Base-by-base conservation (phyloP, 2,888 invertebrate species). In the Lagria hirta region DNA sequence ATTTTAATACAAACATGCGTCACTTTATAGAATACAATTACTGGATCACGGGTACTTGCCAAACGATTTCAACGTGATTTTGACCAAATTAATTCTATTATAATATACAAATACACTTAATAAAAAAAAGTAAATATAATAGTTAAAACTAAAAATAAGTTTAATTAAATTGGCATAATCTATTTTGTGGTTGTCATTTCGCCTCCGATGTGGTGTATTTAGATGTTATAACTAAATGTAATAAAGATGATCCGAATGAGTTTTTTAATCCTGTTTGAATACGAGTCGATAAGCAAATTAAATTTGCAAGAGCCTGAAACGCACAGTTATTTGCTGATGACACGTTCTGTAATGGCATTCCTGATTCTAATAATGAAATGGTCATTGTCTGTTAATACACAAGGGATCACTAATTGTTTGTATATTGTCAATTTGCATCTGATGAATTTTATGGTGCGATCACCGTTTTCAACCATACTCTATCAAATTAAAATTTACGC, bases 341-440 rank as follows among this genome's bases (percentile, higher is more conserved):
- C 59, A 61, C 65, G 62, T 64, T 53, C 62, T 59, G 59, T 70
- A 66, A 67, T 66, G 65, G 64, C 68, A 69, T 70, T 68, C 68
- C 67, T 64, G 66, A 60, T 64, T 63, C 68, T 67, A 68, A 68
- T 69, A 68, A 69, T 67, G 67, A 66, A 68, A 68, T 64, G 64
- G 64, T 64, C 66, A 69, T 69, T 69, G 68, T 69, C 62, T 61
- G 64, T 51, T 64, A 65, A 67, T 65, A 60, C 64, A 60, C 65
- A 58, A 62, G 69, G 69, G 69, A 66, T 62, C 64, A 54, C 67
- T 69, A 69, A 70, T 70, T 70, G 69, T 70, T 70, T 70, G 70
- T 69, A 66, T 69, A 70, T 70, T 69, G 70, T 66, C 69, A 69
- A 70, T 69, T 69, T 69, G 64, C 68, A 68, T 68, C 52, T 66